Evolutionary conservation across 2,888 invertebrate species (phyloP).

Genomic region (Caenorhabditis angaria): DNA sequence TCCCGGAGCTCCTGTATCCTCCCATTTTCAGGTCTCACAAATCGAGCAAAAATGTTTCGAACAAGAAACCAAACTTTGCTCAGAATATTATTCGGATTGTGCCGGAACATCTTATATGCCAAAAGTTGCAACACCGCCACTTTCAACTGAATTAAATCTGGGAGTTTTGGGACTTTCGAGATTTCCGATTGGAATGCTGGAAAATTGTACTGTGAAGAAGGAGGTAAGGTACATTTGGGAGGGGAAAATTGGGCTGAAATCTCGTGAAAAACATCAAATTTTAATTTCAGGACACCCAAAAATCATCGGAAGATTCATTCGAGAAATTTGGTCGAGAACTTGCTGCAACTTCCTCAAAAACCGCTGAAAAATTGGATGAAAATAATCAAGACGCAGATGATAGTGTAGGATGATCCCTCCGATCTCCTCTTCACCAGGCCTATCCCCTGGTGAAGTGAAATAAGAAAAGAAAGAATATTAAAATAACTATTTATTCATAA

Average conservation of each 20-base stretch:
- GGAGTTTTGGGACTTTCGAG: constrained; percentile 15
- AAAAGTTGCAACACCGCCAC: too few relatives aligned
- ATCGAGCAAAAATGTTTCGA: background rate
- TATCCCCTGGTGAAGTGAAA: too few relatives aligned
- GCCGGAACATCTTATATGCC: constrained; percentile 14
- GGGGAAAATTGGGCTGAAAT: constrained; percentile 9
- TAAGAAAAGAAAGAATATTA: too few relatives aligned
- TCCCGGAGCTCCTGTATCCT: too few relatives aligned
- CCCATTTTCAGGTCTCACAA: background rate
- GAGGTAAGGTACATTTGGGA: too few relatives aligned
- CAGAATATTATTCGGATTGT: too few relatives aligned
- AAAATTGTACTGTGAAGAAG: constrained; percentile 13
- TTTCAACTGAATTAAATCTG: constrained; percentile 5
- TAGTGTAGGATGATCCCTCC: too few relatives aligned
- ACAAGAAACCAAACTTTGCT: background rate
- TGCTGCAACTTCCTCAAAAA: too few relatives aligned
- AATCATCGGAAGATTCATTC: constrained; percentile 3
- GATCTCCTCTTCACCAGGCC: too few relatives aligned
- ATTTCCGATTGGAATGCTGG: constrained; percentile 31
- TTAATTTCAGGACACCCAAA: background rate
- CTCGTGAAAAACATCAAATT: constrained; percentile 13
- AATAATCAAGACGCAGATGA: too few relatives aligned
- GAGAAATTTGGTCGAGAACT: constrained; percentile 2
- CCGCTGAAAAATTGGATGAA: too few relatives aligned
- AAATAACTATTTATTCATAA: too few relatives aligned